Evolutionary conservation across 23 tunicate genomes (phyloP).

Genomic region (Halocynthia aurantium): DNA sequence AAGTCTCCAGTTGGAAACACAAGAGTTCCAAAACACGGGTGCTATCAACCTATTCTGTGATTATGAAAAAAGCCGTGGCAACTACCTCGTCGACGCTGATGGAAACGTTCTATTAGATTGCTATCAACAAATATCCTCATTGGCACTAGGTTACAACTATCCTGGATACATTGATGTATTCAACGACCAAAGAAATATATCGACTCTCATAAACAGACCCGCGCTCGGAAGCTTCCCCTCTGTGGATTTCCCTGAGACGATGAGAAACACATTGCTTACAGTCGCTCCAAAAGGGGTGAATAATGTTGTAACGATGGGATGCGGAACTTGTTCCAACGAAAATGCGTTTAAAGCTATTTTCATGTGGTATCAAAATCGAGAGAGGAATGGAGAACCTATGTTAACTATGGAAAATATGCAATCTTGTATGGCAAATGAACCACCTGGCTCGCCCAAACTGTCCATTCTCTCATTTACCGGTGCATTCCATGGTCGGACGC

Average conservation of each 20-base stretch:
- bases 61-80: constrained; percentile 2
- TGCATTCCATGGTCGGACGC: constrained; percentile 83
- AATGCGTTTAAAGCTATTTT: constrained; percentile 68
- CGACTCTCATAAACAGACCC: constrained; percentile 44
- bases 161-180: not conserved
- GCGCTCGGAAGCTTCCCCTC: constrained; percentile 60
- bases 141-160: constrained; percentile 5
- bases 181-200: not conserved
- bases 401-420: constrained; percentile 11
- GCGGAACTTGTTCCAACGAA: constrained; percentile 77
- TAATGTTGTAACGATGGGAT: constrained; percentile 61
- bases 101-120: constrained; percentile 18
- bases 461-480: constrained; percentile 76
- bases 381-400: constrained; percentile 23
- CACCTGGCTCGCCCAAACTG: constrained; percentile 60
- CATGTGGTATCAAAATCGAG: constrained; percentile 38
- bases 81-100: constrained; percentile 15
- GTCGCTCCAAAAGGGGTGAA: constrained; percentile 47
- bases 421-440: constrained; percentile 42
- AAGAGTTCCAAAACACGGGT: constrained; percentile 1
- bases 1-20: not conserved
- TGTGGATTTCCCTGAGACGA: constrained; percentile 37
- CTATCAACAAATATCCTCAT: constrained; percentile 16
- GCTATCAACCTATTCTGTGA: not conserved
- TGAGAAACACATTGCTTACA: constrained; percentile 35